Percentiles rank a stretch among this genome's conserved stretches.
phyloP scores from a whole-genome alignment of 2,797 vertebrate species.

The Pampus argenteus region DNA sequence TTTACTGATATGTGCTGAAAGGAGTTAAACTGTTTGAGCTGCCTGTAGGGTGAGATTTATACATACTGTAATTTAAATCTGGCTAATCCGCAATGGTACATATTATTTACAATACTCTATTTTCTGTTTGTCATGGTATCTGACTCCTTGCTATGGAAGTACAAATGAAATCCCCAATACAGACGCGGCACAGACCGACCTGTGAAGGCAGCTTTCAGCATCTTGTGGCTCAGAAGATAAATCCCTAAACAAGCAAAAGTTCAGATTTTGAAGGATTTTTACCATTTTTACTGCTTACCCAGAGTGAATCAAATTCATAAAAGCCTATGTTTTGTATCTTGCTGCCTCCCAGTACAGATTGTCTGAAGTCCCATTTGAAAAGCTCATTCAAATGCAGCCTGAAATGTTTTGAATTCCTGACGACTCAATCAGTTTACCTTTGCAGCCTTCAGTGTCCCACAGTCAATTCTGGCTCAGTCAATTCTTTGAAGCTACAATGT shows the following conservation, averaged over 20 bases:
- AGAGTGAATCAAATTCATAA: conserved; percentile 12
- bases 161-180: neutral
- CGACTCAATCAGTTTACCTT: neutral
- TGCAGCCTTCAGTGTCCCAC: neutral
- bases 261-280: neutral
- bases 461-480: conserved; percentile 9
- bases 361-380: too few relatives aligned
- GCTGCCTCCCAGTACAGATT: conserved; percentile 11
- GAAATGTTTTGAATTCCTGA: conserved; percentile 10
- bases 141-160: neutral
- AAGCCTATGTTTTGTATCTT: conserved; percentile 31
- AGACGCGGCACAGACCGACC: neutral
- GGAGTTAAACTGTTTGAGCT: conserved; percentile 16
- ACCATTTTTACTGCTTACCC: conserved; percentile 1
- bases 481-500: neutral
- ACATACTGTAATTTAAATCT: conserved; percentile 28
- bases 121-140: conserved; percentile 14
- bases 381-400: neutral
- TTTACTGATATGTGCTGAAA: conserved; percentile 28
- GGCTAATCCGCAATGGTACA: neutral
- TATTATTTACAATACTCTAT: conserved; percentile 30
- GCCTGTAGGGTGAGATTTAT: conserved; percentile 31
- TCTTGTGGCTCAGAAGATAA: neutral
- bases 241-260: neutral
- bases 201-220: neutral